phyloP scores from a whole-genome alignment of 1,140 invertebrate genomes.

The Meloidogyne chitwoodi region DNA sequence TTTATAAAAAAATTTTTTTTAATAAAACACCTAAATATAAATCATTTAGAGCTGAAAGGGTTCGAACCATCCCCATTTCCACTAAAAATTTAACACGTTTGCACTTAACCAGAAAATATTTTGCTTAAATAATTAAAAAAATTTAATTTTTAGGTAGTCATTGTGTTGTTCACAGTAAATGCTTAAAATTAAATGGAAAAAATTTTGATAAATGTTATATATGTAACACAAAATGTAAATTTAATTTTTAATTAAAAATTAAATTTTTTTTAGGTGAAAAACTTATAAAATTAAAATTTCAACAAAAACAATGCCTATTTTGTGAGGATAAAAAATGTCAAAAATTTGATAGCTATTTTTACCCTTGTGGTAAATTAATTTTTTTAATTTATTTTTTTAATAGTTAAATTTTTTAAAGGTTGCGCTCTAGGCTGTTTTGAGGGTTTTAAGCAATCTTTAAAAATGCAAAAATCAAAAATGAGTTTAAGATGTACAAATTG shows the following conservation, averaged over 20 bases:
- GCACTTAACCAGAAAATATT: too few species aligned
- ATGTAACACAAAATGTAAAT: conserved; percentile 8
- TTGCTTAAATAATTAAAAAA: background rate
- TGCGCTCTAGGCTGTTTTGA: conserved; percentile 9
- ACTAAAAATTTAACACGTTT: too few species aligned
- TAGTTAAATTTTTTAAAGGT: background rate
- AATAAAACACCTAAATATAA: too few species aligned
- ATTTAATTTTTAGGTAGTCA: background rate
- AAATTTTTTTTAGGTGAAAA: conserved; percentile 1
- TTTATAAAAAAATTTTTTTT: background rate
- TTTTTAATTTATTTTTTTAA: too few species aligned
- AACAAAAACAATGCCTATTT: background rate
- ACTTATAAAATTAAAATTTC: background rate
- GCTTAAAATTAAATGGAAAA: background rate
- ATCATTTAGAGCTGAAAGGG: too few species aligned
- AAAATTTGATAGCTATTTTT: conserved; percentile 2
- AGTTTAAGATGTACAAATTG: conserved; percentile 5
- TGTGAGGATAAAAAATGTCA: background rate
- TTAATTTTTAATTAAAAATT: background rate
- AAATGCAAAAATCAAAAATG: conserved; percentile 9
- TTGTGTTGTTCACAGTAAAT: conserved; percentile 2
- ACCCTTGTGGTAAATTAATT: conserved; percentile 3
- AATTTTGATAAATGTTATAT: background rate
- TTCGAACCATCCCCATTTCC: too few species aligned
- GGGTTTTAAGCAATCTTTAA: background rate